phyloP scores from a whole-genome alignment of 2,113 vertebrate genomes.

The Xiphophorus maculatus region DNA sequence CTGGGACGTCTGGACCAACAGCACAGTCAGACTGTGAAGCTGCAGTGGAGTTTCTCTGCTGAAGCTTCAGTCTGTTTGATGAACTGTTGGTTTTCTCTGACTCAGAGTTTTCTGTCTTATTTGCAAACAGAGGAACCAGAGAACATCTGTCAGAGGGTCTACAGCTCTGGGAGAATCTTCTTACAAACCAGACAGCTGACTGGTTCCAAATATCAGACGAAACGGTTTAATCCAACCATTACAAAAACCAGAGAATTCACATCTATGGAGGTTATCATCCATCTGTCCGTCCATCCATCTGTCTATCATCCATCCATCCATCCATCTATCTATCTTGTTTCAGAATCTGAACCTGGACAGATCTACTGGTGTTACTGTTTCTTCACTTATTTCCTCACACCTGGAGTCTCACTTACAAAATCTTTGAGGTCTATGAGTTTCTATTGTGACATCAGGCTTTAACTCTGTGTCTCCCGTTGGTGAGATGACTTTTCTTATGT shows the following conservation, averaged over 20 bases:
- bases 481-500: neutral
- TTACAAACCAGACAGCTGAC: neutral
- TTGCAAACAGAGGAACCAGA: neutral
- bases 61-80: no score
- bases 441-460: neutral
- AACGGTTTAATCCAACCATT: neutral
- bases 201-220: neutral
- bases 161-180: neutral
- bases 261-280: neutral
- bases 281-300: no score
- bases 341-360: neutral
- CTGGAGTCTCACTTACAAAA: neutral
- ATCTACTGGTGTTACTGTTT: neutral
- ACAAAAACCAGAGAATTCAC: slow-evolving; percentile 7
- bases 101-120: neutral
- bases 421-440: neutral
- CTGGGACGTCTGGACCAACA: neutral
- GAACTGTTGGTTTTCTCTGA: no score
- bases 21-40: neutral
- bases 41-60: neutral
- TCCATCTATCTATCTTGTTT: no score
- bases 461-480: neutral
- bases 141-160: neutral
- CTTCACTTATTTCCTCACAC: neutral
- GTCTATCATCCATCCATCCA: no score